These are phyloP conservation scores for Enteromius anoplus DNA, from an alignment of 2,797 vertebrate genomes.

Conservation along the genomic window DNA sequence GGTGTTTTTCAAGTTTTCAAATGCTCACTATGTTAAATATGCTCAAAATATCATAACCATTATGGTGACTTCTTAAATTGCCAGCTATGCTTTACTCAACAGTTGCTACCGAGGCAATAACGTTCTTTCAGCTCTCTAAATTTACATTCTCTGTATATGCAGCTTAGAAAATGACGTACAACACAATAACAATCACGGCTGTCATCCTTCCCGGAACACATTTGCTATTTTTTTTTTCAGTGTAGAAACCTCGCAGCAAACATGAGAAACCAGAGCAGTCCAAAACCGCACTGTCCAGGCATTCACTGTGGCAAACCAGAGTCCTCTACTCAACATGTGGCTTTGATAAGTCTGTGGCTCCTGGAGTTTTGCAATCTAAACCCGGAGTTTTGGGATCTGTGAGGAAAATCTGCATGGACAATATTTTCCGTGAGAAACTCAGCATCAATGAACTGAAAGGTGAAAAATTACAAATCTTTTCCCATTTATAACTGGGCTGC, in stretches of 20 bases:
- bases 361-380: constrained; percentile 38
- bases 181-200: constrained; percentile 19
- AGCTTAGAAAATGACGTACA: constrained; percentile 6
- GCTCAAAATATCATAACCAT: constrained; percentile 17
- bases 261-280: constrained; percentile 18
- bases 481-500: constrained; percentile 28
- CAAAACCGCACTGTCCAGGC: constrained; percentile 45
- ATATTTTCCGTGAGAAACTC: constrained; percentile 41
- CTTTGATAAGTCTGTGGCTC: constrained; percentile 58
- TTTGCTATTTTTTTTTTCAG: background rate
- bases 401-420: constrained; percentile 45
- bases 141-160: constrained; percentile 8
- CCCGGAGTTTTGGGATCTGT: constrained; percentile 35
- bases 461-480: constrained; percentile 36
- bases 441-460: constrained; percentile 32
- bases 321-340: constrained; percentile 53
- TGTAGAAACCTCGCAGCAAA: constrained; percentile 22
- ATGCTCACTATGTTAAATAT: constrained; percentile 20
- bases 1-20: constrained; percentile 9
- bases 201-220: constrained; percentile 14
- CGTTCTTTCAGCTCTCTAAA: background rate
- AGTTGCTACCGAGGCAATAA: background rate
- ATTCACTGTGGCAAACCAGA: constrained; percentile 34
- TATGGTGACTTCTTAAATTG: background rate
- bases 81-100: constrained; percentile 11